Conservation (phyloP, 2,888 invertebrate genomes). For the Callosobruchus maculatus region DNA sequence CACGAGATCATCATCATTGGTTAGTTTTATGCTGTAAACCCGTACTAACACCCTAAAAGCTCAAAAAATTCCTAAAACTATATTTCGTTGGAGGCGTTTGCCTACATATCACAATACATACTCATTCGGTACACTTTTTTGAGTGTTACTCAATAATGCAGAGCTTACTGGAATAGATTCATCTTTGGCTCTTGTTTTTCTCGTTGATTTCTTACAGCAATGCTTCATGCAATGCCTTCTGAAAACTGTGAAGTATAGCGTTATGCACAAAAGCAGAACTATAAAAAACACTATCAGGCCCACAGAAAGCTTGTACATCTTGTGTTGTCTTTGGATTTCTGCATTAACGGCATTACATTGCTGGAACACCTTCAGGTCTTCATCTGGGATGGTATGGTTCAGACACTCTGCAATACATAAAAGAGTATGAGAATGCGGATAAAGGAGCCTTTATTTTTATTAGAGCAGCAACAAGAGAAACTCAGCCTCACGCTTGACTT, state of each 20-base stretch:
- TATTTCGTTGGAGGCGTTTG: background rate
- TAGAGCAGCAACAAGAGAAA: too few relatives aligned
- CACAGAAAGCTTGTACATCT: slow-evolving; percentile 9
- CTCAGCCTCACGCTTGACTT: too few relatives aligned
- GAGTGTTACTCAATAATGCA: background rate
- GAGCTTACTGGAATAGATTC: background rate
- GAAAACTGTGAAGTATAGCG: slow-evolving; percentile 4
- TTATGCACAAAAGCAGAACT: slow-evolving; percentile 4
- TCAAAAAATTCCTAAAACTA: background rate
- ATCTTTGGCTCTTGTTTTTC: background rate
- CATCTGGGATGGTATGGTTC: slow-evolving; percentile 5
- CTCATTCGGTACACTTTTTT: slow-evolving; percentile 8
- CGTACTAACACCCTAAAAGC: background rate
- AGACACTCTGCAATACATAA: slow-evolving; percentile 17
- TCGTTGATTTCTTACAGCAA: background rate
- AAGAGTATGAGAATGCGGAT: too few relatives aligned
- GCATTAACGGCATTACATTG: slow-evolving; percentile 9
- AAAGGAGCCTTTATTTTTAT: too few relatives aligned
- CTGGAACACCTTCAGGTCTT: slow-evolving; percentile 8
- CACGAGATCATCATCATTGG: background rate
- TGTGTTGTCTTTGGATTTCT: slow-evolving; percentile 5
- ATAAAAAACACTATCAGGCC: slow-evolving; percentile 8
- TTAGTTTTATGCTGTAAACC: background rate
- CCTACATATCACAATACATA: slow-evolving; percentile 8
- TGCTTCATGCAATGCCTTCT: slow-evolving; percentile 7